Evolutionary conservation across 2,888 invertebrate species (phyloP).

Genomic region (Sesia bembeciformis): DNA sequence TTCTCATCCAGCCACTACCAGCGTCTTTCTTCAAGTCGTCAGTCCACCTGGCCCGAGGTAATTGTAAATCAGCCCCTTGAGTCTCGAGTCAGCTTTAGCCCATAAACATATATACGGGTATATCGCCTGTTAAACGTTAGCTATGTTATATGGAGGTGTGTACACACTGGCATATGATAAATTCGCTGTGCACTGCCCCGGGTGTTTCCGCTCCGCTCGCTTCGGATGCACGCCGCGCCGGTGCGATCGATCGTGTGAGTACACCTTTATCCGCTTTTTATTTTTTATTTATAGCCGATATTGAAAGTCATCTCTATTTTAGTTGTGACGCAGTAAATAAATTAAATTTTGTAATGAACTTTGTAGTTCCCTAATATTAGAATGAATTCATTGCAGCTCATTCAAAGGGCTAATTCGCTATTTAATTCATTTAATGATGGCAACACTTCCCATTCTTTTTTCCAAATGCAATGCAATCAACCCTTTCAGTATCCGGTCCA

Average conservation of each 20-base stretch:
- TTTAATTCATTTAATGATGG: too few species aligned
- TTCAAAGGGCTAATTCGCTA: too few species aligned
- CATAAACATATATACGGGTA: neutral
- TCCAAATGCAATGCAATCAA: too few species aligned
- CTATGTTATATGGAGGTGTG: constrained; percentile 8
- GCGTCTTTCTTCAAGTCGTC: too few species aligned
- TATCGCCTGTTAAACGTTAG: constrained; percentile 15
- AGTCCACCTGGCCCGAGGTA: too few species aligned
- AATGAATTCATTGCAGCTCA: too few species aligned
- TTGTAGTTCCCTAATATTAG: too few species aligned
- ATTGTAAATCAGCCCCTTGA: neutral
- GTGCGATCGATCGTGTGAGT: constrained; percentile 54
- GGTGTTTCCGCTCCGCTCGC: constrained; percentile 59
- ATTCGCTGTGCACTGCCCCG: constrained; percentile 55
- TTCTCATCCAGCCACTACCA: too few species aligned
- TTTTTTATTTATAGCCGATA: constrained; percentile 20
- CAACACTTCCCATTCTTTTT: too few species aligned
- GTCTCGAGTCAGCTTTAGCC: neutral
- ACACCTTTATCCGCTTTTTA: constrained; percentile 39
- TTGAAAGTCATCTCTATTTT: neutral
- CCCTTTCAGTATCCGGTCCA: too few species aligned
- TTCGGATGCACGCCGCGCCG: constrained; percentile 43
- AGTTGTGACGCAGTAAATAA: too few species aligned
- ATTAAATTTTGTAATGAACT: too few species aligned
- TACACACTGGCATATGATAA: constrained; percentile 48